phyloP scores from a whole-genome alignment of 2,888 invertebrate species.

The Drosophila pegasa region DNA sequence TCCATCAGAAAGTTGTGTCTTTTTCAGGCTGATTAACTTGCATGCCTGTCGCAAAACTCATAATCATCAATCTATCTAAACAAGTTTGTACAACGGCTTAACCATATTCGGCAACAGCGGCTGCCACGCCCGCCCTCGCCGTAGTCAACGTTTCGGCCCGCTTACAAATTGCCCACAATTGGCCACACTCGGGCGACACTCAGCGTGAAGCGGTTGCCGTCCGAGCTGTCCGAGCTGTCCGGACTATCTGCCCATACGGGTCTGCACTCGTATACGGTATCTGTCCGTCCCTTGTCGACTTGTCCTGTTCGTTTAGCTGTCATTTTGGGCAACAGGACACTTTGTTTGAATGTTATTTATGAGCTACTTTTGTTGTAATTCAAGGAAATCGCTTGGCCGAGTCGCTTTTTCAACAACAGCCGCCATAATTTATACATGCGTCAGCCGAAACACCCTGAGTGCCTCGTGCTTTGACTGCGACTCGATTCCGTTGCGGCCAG shows the following conservation, averaged over 20 bases:
- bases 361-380: slow-evolving; percentile 75
- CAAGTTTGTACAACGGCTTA: slow-evolving; percentile 53
- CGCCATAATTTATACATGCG: slow-evolving; percentile 68
- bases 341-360: slow-evolving; percentile 76
- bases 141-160: slow-evolving; percentile 6
- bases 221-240: slow-evolving; percentile 20
- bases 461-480: neutral
- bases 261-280: neutral
- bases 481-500: slow-evolving; percentile 8
- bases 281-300: neutral
- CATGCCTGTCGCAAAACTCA: slow-evolving; percentile 53
- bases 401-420: slow-evolving; percentile 45
- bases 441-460: slow-evolving; percentile 25
- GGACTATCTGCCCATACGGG: slow-evolving; percentile 3
- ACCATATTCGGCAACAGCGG: slow-evolving; percentile 30
- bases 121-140: slow-evolving; percentile 14
- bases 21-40: slow-evolving; percentile 56
- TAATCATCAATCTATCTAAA: slow-evolving; percentile 57
- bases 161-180: slow-evolving; percentile 50
- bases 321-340: slow-evolving; percentile 67
- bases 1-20: slow-evolving; percentile 46
- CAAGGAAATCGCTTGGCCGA: slow-evolving; percentile 70
- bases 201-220: slow-evolving; percentile 16
- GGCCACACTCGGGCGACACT: slow-evolving; percentile 33
- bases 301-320: slow-evolving; percentile 34